phyloP scores from a whole-genome alignment of 2,888 invertebrate genomes.

The Orchestes rusci region DNA sequence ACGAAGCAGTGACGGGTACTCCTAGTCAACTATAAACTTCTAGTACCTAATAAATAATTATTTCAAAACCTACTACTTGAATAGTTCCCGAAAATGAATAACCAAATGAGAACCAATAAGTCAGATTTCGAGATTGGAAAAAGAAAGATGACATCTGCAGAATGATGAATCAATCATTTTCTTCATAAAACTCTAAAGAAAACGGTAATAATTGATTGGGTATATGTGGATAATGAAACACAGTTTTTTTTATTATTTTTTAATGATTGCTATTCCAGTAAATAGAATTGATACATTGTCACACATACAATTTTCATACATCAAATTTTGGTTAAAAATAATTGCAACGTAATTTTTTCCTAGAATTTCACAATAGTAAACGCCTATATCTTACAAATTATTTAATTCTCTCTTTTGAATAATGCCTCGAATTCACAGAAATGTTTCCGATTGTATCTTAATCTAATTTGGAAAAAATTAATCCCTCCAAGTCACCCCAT shows the following conservation, averaged over 20 bases:
- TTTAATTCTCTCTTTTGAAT: conserved; percentile 30
- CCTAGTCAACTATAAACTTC: no score
- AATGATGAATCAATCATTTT: no score
- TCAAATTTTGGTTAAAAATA: conserved; percentile 38
- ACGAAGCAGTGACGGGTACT: no score
- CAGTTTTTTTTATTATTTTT: conserved; percentile 28
- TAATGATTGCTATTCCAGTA: conserved; percentile 42
- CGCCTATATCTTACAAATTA: conserved; percentile 37
- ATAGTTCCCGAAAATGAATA: no score
- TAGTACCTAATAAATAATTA: no score
- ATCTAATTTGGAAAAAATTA: conserved; percentile 11
- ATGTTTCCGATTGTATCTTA: conserved; percentile 30
- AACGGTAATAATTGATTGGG: no score
- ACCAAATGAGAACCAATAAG: no score
- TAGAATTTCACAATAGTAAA: conserved; percentile 35
- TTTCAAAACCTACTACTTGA: no score
- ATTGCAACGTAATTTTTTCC: conserved; percentile 37
- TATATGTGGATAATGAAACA: no score
- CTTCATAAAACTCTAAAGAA: no score
- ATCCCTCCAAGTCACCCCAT: conserved; percentile 3
- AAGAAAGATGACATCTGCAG: no score
- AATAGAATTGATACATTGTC: conserved; percentile 40
- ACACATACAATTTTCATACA: conserved; percentile 42
- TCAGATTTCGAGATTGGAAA: no score
- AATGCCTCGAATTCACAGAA: conserved; percentile 38